A percentile compares a stretch with the other conserved stretches of the same genome.
These are phyloP conservation scores for Kryptopterus vitreolus DNA, from an alignment of 2,797 vertebrate genomes.

Conservation along the genomic window DNA sequence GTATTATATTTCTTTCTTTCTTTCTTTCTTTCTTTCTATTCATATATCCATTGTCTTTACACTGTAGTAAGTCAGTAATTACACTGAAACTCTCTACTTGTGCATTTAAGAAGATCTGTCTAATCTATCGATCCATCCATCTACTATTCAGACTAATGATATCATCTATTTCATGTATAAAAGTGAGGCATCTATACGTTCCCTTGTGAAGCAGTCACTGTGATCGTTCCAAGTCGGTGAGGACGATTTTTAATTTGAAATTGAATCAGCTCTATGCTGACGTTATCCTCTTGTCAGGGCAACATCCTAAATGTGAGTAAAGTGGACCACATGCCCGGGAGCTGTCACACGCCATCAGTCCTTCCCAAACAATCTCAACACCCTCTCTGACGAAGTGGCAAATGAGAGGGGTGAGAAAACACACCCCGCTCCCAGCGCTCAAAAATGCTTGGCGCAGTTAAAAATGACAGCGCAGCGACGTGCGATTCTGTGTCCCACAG, in stretches of 20 bases:
- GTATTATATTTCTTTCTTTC: too few species aligned
- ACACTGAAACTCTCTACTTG: too few species aligned
- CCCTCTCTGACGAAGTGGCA: slow-evolving; percentile 64
- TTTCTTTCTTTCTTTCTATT: too few species aligned
- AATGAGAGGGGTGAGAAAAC: slow-evolving; percentile 67
- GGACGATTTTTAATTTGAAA: background rate
- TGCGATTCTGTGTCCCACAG: slow-evolving; percentile 28
- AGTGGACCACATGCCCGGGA: slow-evolving; percentile 19
- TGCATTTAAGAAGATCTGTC: too few species aligned
- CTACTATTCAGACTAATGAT: background rate
- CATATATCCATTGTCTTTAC: too few species aligned
- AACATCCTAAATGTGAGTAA: background rate
- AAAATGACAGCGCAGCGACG: slow-evolving; percentile 16
- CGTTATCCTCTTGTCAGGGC: slow-evolving; percentile 5
- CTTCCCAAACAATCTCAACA: slow-evolving; percentile 47
- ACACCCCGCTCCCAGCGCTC: slow-evolving; percentile 46
- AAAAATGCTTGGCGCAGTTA: slow-evolving; percentile 22
- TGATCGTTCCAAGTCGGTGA: background rate
- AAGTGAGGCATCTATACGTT: background rate
- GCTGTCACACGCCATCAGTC: slow-evolving; percentile 17
- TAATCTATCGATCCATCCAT: background rate
- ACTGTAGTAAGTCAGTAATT: too few species aligned
- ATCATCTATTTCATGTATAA: background rate
- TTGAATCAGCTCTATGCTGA: background rate
- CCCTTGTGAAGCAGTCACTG: background rate